These are phyloP conservation scores for Hoplostethus mediterraneus DNA, from an alignment of 2,797 vertebrate species.

Conservation along the genomic window DNA sequence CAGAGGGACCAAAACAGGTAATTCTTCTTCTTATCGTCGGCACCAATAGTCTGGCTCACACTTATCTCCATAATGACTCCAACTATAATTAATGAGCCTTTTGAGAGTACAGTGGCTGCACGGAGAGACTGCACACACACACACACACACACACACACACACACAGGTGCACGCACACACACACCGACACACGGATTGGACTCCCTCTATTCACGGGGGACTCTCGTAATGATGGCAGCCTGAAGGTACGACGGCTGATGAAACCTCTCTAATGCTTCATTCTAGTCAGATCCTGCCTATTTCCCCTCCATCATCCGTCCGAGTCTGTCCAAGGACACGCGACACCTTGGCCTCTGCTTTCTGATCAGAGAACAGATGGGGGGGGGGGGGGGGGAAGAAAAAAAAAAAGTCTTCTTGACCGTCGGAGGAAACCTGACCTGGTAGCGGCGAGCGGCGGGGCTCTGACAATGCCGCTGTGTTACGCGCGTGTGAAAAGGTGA, in stretches of 20 bases:
- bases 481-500: conserved; percentile 5
- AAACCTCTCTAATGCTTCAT: conserved; percentile 32
- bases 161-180: conserved; percentile 4
- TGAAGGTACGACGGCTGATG: conserved; percentile 21
- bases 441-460: neutral
- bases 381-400: too few relatives aligned
- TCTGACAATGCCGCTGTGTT: neutral
- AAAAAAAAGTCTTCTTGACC: too few relatives aligned
- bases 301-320: conserved; percentile 2
- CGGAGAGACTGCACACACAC: conserved; percentile 37
- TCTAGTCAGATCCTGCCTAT: conserved; percentile 8
- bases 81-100: conserved; percentile 76
- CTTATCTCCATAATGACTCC: conserved; percentile 79
- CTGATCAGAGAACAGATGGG: conserved; percentile 45
- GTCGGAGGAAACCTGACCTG: too few relatives aligned
- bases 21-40: conserved; percentile 72
- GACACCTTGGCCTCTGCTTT: conserved; percentile 42
- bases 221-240: conserved; percentile 31
- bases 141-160: conserved; percentile 25
- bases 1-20: conserved; percentile 71
- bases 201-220: conserved; percentile 34
- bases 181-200: conserved; percentile 11
- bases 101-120: conserved; percentile 65
- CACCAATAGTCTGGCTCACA: conserved; percentile 63
- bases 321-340: conserved; percentile 39